phyloP scores from a whole-genome alignment of 2,888 invertebrate species.

The Embidobia sp. region DNA sequence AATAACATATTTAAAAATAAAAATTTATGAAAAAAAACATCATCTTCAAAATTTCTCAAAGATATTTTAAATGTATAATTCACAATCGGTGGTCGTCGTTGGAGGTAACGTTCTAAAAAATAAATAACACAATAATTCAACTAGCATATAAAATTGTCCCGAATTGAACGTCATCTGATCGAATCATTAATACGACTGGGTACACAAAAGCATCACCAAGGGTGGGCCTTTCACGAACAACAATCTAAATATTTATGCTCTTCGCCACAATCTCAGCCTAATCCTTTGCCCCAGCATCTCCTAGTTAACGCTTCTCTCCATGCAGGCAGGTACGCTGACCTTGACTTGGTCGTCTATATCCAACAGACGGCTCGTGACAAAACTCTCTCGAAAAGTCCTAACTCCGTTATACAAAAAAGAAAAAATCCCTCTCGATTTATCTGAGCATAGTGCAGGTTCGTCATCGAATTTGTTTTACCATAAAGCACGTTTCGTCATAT shows the following conservation, averaged over 20 bases:
- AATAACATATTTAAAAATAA: too few species aligned
- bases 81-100: slow-evolving; percentile 48
- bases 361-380: slow-evolving; percentile 35
- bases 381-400: slow-evolving; percentile 9
- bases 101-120: slow-evolving; percentile 48
- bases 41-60: too few species aligned
- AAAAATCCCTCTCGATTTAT: slow-evolving; percentile 5
- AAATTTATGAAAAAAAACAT: too few species aligned
- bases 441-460: too few species aligned
- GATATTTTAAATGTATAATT: too few species aligned
- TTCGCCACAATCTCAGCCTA: slow-evolving; percentile 53
- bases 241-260: slow-evolving; percentile 63
- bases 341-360: slow-evolving; percentile 29
- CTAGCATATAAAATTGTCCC: slow-evolving; percentile 39
- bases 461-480: slow-evolving; percentile 15
- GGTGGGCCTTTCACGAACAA: slow-evolving; percentile 55
- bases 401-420: neutral
- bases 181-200: slow-evolving; percentile 55
- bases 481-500: too few species aligned
- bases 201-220: slow-evolving; percentile 52
- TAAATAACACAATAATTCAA: slow-evolving; percentile 52
- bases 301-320: slow-evolving; percentile 46
- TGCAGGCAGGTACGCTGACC: slow-evolving; percentile 46
- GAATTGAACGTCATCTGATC: slow-evolving; percentile 54
- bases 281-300: slow-evolving; percentile 45